phyloP scores from a whole-genome alignment of 2,797 vertebrate species.

The Hoplostethus atlanticus region DNA sequence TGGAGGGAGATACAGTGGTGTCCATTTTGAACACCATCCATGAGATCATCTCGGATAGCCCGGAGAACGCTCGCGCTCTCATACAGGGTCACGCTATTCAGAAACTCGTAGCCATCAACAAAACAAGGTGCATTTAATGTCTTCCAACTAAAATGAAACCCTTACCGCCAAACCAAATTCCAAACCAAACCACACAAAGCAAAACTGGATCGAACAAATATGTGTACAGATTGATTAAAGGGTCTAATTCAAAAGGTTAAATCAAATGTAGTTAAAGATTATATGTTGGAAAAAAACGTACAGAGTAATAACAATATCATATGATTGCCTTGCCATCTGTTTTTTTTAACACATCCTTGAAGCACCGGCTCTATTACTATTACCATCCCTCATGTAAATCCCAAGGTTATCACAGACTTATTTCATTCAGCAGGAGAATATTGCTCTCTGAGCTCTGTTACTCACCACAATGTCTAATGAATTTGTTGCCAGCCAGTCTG shows the following conservation, averaged over 20 bases:
- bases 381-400: slow-evolving; percentile 11
- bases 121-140: slow-evolving; percentile 87
- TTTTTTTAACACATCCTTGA: slow-evolving; percentile 9
- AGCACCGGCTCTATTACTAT: slow-evolving; percentile 28
- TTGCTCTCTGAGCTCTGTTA: slow-evolving; percentile 38
- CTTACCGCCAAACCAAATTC: neutral
- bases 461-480: slow-evolving; percentile 40
- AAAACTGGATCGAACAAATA: neutral
- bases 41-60: slow-evolving; percentile 96
- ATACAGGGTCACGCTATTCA: slow-evolving; percentile 96
- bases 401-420: slow-evolving; percentile 10
- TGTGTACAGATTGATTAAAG: no score
- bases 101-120: slow-evolving; percentile 93
- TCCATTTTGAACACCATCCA: slow-evolving; percentile 96
- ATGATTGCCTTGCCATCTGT: neutral
- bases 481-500: slow-evolving; percentile 88
- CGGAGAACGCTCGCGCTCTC: slow-evolving; percentile 93
- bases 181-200: neutral
- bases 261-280: no score
- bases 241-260: no score
- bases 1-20: slow-evolving; percentile 97
- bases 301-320: no score
- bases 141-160: neutral
- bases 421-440: slow-evolving; percentile 46
- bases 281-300: no score